A percentile compares a stretch with the other conserved stretches of the same genome.
phyloP scores from a whole-genome alignment of 2,888 invertebrate species.

The Apotomis betuletana region DNA sequence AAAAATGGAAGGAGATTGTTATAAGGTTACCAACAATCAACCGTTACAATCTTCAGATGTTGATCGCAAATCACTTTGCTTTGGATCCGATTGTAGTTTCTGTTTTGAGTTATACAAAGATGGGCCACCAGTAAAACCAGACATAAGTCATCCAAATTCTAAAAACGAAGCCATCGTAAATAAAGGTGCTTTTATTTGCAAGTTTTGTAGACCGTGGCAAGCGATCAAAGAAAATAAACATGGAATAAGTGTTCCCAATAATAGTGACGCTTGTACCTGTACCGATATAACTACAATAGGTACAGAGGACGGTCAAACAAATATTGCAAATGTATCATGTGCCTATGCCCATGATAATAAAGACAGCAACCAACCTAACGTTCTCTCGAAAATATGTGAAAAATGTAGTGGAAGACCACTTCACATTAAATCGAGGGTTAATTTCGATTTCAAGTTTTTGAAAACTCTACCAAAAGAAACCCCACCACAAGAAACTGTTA shows the following conservation, averaged over 20 bases:
- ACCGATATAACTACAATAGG: not conserved
- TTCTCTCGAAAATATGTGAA: not conserved
- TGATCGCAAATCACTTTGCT: constrained; percentile 16
- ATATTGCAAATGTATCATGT: not conserved
- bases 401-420: not conserved
- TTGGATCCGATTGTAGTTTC: constrained; percentile 24
- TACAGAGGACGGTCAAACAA: not conserved
- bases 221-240: not conserved
- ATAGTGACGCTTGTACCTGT: constrained; percentile 6
- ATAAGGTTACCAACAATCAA: not conserved
- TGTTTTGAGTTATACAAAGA: constrained; percentile 19
- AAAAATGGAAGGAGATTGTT: not conserved
- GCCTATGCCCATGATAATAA: not conserved
- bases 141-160: not conserved
- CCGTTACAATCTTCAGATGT: not conserved
- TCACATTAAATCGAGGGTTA: constrained; percentile 13
- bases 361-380: not conserved
- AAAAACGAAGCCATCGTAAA: not conserved
- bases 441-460: constrained; percentile 10
- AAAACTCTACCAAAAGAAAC: constrained; percentile 3
- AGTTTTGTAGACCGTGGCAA: not conserved
- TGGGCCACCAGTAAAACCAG: not conserved
- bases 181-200: constrained; percentile 8
- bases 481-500: not conserved
- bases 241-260: not conserved